These are phyloP conservation scores for Agapornis roseicollis DNA, from an alignment of 2,113 vertebrate genomes.

Conservation along the genomic window DNA sequence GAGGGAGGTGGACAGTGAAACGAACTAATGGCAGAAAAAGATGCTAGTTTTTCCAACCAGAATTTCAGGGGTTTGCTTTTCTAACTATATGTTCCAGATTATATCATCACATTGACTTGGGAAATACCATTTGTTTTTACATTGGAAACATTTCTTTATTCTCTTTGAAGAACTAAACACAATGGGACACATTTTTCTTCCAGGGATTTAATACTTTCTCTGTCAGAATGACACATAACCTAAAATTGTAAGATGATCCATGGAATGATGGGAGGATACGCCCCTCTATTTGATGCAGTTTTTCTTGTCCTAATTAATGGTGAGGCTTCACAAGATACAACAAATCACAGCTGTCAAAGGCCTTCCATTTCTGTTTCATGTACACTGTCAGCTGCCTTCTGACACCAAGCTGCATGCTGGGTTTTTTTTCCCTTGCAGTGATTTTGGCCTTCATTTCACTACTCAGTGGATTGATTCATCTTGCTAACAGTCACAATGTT, in stretches of 20 bases:
- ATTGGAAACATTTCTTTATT: background rate
- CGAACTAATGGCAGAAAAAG: background rate
- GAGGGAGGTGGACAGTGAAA: accelerated
- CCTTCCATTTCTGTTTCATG: background rate
- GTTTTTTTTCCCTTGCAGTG: background rate
- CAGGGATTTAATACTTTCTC: background rate
- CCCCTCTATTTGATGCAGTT: background rate
- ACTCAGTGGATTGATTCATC: background rate
- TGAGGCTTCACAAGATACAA: background rate
- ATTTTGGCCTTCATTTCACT: background rate
- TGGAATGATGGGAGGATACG: background rate
- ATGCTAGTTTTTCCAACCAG: background rate
- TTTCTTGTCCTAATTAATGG: background rate
- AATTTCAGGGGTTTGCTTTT: background rate
- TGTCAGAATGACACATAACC: background rate
- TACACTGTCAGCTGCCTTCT: background rate
- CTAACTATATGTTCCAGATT: background rate
- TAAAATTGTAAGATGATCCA: background rate
- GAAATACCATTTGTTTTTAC: background rate
- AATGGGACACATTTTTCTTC: background rate
- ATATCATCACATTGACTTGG: background rate
- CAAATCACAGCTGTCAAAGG: background rate
- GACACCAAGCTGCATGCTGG: background rate
- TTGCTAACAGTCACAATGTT: background rate
- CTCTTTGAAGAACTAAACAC: background rate